These are phyloP conservation scores for Acanthococcus lagerstroemiae DNA, from an alignment of 2,888 invertebrate genomes.

Conservation along the genomic window DNA sequence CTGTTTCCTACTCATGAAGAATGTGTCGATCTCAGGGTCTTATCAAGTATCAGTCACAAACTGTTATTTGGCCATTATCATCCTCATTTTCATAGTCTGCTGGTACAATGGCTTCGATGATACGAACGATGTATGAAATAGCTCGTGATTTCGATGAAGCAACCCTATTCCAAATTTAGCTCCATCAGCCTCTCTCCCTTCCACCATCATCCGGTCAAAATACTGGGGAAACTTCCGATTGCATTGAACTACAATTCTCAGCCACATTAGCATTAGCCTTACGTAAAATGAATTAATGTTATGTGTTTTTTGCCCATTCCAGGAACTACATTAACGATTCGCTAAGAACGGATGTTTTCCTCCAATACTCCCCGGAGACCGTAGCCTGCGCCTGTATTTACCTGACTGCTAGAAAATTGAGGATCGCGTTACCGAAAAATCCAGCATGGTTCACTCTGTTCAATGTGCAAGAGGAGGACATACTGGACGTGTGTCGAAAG, in stretches of 20 bases:
- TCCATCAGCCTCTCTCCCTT: not conserved
- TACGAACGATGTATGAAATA: too few relatives aligned
- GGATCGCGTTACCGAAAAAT: conserved; percentile 71
- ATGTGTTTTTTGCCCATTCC: conserved; percentile 34
- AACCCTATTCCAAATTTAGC: too few relatives aligned
- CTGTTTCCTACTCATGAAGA: too few relatives aligned
- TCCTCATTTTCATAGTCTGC: too few relatives aligned
- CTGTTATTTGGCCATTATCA: too few relatives aligned
- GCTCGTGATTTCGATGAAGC: too few relatives aligned
- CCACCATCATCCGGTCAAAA: not conserved
- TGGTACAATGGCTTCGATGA: too few relatives aligned
- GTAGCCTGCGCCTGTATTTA: conserved; percentile 99
- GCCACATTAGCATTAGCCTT: too few relatives aligned
- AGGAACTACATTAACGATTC: conserved; percentile 99
- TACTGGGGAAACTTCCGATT: too few relatives aligned
- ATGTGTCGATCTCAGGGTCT: too few relatives aligned
- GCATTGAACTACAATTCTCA: too few relatives aligned
- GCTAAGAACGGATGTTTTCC: conserved; percentile 89
- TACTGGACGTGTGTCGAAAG: conserved; percentile 69
- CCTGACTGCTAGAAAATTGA: conserved; percentile 78
- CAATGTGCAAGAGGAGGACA: conserved; percentile 68
- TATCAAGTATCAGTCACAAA: too few relatives aligned
- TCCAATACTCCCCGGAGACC: conserved; percentile 89
- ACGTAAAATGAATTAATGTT: not conserved
- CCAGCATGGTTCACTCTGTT: conserved; percentile 88